Conservation (phyloP, 2,113 vertebrate species). For the Pelobates fuscus region DNA sequence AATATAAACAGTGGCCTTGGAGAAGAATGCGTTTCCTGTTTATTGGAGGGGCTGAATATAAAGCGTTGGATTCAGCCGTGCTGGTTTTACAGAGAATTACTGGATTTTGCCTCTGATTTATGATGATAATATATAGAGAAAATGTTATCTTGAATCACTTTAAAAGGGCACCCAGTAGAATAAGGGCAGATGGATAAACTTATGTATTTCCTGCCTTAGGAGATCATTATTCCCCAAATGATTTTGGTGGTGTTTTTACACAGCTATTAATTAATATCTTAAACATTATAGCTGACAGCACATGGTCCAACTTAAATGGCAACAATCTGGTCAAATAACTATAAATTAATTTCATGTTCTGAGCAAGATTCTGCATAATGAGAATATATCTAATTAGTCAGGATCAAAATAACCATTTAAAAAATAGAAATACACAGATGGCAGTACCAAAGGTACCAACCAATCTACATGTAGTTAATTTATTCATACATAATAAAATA, state of each 20-base stretch:
- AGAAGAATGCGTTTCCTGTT: too few species aligned
- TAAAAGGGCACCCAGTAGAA: constrained; percentile 2
- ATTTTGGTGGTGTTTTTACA: neutral
- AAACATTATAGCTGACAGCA: neutral
- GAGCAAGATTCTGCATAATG: too few species aligned
- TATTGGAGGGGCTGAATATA: too few species aligned
- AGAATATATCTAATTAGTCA: too few species aligned
- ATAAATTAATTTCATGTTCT: neutral
- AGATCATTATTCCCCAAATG: constrained; percentile 2
- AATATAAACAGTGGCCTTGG: too few species aligned
- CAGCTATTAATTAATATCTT: neutral
- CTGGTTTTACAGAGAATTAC: too few species aligned
- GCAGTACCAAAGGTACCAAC: too few species aligned
- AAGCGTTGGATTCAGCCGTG: too few species aligned
- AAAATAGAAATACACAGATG: too few species aligned
- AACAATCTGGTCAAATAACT: neutral
- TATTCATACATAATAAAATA: too few species aligned
- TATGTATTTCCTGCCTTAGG: neutral
- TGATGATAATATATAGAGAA: neutral
- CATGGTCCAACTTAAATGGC: neutral
- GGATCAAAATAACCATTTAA: too few species aligned
- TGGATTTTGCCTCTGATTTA: neutral
- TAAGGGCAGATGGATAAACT: neutral
- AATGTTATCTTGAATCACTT: constrained; percentile 17
- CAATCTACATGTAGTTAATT: too few species aligned